Evolutionary conservation across 2,888 invertebrate genomes (phyloP).

Genomic region (Platycheirus rosarum): DNA sequence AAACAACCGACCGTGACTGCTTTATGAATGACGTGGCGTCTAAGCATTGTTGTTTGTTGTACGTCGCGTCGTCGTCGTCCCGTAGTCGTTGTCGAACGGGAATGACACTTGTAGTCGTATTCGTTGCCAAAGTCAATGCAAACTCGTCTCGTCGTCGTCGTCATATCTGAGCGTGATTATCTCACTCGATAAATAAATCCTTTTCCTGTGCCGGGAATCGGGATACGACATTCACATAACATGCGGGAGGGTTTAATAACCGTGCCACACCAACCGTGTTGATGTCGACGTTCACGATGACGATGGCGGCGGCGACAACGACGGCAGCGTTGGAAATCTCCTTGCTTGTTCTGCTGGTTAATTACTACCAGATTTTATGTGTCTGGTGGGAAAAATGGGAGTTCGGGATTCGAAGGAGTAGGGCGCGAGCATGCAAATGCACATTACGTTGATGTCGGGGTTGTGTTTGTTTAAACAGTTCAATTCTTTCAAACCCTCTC

Average conservation of each 20-base stretch:
- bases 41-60: conserved; percentile 43
- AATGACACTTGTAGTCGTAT: conserved; percentile 11
- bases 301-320: neutral
- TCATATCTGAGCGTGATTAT: conserved; percentile 46
- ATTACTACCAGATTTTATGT: conserved; percentile 65
- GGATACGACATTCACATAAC: conserved; percentile 16
- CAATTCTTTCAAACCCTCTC: conserved; percentile 6
- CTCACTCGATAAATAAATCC: conserved; percentile 67
- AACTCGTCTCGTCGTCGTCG: conserved; percentile 16
- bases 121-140: conserved; percentile 38
- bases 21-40: conserved; percentile 44
- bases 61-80: too few relatives aligned
- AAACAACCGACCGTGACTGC: conserved; percentile 25
- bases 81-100: too few relatives aligned
- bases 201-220: conserved; percentile 43
- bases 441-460: neutral
- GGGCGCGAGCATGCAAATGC: conserved; percentile 5
- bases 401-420: conserved; percentile 9
- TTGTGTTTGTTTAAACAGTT: conserved; percentile 29
- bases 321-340: conserved; percentile 11
- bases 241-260: conserved; percentile 41
- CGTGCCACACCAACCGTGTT: conserved; percentile 13
- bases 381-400: conserved; percentile 21
- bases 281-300: neutral
- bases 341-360: conserved; percentile 55